These are phyloP conservation scores for Drosophila paranaensis DNA, from an alignment of 2,888 invertebrate genomes.

Conservation along the genomic window DNA sequence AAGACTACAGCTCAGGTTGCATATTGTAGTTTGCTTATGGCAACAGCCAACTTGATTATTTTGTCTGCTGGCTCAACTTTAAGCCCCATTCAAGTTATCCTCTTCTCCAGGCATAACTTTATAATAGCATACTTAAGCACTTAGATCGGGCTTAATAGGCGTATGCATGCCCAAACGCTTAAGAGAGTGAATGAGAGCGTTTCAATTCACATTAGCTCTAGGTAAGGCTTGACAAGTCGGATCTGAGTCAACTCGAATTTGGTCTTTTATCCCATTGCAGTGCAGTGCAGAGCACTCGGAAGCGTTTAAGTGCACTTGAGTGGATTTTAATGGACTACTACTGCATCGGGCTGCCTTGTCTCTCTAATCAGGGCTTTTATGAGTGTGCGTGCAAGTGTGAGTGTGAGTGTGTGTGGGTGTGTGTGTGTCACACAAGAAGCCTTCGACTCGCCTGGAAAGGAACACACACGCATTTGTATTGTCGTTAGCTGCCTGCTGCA, in stretches of 20 bases:
- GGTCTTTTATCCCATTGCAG: constrained; percentile 25
- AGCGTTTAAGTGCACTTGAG: constrained; percentile 80
- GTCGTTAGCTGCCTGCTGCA: constrained; percentile 18
- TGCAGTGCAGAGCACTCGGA: constrained; percentile 67
- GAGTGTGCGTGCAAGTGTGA: constrained; percentile 25
- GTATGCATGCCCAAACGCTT: constrained; percentile 32
- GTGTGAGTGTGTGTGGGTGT: constrained; percentile 22
- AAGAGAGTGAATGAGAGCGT: constrained; percentile 6
- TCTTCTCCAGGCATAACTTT: not conserved
- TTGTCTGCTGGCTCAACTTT: not conserved
- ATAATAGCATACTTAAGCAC: constrained; percentile 6
- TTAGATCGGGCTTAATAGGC: constrained; percentile 14
- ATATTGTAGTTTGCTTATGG: not conserved
- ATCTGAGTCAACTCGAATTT: constrained; percentile 18
- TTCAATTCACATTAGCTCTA: constrained; percentile 46
- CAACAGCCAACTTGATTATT: not conserved
- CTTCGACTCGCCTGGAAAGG: not conserved
- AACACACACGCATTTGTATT: constrained; percentile 21
- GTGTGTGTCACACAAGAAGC: not conserved
- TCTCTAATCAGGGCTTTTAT: constrained; percentile 73
- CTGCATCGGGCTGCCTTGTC: constrained; percentile 50
- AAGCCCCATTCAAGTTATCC: not conserved
- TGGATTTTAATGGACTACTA: constrained; percentile 77
- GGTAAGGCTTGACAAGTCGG: constrained; percentile 10
- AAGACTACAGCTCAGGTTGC: not conserved